These are phyloP conservation scores for Acanthochromis polyacanthus DNA, from an alignment of 2,113 vertebrate species.

Conservation along the genomic window DNA sequence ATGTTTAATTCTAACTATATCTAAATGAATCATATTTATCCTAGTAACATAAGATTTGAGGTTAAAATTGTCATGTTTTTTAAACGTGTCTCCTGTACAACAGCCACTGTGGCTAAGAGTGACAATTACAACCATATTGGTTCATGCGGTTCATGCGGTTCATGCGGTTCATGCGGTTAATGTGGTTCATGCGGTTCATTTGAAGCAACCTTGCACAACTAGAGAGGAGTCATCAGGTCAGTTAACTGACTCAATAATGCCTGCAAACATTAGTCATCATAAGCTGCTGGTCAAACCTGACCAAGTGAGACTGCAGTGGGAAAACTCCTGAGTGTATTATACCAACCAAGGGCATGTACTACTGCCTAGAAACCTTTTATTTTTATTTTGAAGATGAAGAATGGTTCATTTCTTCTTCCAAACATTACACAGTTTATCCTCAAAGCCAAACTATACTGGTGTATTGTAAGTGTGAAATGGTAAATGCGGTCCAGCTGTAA, in stretches of 20 bases:
- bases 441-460: no score
- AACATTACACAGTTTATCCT: no score
- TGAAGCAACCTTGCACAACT: no score
- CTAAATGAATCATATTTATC: no score
- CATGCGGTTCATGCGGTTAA: not conserved
- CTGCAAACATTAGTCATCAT: not conserved
- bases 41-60: no score
- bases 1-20: no score
- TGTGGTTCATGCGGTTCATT: no score
- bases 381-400: not conserved
- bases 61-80: no score
- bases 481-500: conserved; percentile 14
- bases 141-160: no score
- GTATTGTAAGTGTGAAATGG: not conserved
- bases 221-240: not conserved
- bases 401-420: not conserved
- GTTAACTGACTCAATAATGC: not conserved
- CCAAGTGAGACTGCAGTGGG: not conserved
- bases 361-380: not conserved
- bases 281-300: not conserved
- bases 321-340: not conserved
- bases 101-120: not conserved
- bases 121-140: not conserved
- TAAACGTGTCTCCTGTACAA: not conserved
- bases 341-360: not conserved